Percentiles rank a stretch among this genome's conserved stretches.
Conservation (phyloP, 1,140 invertebrate genomes). For the Anastrepha ludens region DNA sequence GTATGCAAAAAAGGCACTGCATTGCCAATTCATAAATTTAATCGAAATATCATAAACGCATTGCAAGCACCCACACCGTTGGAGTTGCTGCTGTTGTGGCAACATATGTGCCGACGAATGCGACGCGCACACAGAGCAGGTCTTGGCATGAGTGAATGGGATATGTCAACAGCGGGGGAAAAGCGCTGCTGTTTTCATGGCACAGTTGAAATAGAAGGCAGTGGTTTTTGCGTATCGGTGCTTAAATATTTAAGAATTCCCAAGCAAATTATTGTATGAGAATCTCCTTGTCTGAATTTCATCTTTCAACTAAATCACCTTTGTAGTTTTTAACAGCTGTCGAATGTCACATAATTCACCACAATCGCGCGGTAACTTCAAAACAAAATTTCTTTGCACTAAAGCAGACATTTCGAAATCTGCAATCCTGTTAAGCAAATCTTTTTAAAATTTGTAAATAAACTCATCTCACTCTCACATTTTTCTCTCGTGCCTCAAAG, state of each 20-base stretch:
- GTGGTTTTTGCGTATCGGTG: background rate
- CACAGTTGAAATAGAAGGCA: background rate
- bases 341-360: background rate
- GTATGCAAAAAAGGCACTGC: background rate
- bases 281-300: background rate
- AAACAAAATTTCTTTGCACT: conserved; percentile 29
- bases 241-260: background rate
- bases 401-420: background rate
- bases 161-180: background rate
- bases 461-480: background rate
- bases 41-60: conserved; percentile 54
- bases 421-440: conserved; percentile 14
- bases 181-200: too few species aligned
- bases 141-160: background rate
- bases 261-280: too few species aligned
- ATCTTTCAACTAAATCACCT: background rate
- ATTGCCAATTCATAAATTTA: conserved; percentile 54
- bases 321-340: conserved; percentile 20
- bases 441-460: conserved; percentile 8
- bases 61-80: background rate
- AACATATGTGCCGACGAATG: conserved; percentile 43
- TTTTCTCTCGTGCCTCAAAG: conserved; percentile 14
- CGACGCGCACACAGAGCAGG: background rate
- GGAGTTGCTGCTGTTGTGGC: background rate
- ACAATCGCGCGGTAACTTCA: background rate